These are phyloP conservation scores for Enhydra lutris DNA, from an alignment of 2,113 vertebrate species.

Conservation along the genomic window DNA sequence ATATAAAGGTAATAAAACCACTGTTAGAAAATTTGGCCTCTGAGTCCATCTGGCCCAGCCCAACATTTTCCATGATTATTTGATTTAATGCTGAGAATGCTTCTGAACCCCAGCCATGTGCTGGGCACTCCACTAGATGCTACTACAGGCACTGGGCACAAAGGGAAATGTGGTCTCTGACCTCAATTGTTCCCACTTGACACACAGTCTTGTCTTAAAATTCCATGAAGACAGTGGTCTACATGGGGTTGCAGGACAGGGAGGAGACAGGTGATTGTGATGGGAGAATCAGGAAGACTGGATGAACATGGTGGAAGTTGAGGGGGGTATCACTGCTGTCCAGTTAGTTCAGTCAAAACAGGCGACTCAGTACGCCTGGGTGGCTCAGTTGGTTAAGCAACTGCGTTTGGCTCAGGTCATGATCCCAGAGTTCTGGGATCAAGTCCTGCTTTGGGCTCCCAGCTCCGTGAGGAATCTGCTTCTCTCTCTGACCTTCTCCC, in stretches of 20 bases:
- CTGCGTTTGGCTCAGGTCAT: too few species aligned
- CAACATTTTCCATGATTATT: neutral
- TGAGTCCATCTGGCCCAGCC: neutral
- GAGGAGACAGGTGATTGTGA: neutral
- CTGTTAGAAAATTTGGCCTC: neutral
- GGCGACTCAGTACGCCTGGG: neutral
- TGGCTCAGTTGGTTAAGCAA: too few species aligned
- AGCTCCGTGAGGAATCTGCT: too few species aligned
- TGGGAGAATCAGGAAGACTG: fast-evolving
- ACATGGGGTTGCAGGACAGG: neutral
- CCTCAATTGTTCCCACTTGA: neutral
- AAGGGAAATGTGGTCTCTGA: neutral
- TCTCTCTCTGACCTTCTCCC: too few species aligned
- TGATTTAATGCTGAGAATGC: neutral
- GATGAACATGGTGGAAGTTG: neutral
- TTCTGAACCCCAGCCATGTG: neutral
- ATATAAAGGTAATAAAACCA: neutral
- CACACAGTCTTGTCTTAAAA: neutral
- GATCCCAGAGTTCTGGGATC: too few species aligned
- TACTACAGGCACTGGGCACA: neutral
- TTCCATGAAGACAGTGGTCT: neutral
- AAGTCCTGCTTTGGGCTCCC: too few species aligned
- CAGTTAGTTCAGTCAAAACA: neutral
- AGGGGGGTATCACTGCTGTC: neutral
- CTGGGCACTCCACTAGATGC: neutral